Base-by-base conservation (phyloP, 2,888 invertebrate genomes). In the Ernsta delagoae region DNA sequence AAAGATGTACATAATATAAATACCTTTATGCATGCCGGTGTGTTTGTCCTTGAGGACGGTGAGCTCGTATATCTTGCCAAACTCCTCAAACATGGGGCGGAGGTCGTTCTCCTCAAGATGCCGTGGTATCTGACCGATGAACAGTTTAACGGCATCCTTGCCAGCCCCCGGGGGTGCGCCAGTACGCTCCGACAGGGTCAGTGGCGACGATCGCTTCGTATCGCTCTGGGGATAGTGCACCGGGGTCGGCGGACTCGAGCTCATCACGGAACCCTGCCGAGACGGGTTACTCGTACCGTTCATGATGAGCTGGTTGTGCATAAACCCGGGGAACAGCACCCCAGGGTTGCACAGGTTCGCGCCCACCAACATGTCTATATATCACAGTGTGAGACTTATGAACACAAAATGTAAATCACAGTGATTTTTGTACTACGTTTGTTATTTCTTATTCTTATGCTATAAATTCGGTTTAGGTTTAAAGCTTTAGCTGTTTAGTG, bases 11-110 rank as follows among this genome's bases (percentile, higher is more conserved):
- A 24, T 24, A 24, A 5, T 56, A n/a, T 5, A 45, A 94, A 87
- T 84, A 97, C 98, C 98, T 96, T 98, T 98, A 90, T 98, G 98
- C 96, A 98, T 97, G 75, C 98, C 98, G 70, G 98, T 98, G 94
- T 97, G 97, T 86, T 98, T 97, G 89, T 98, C 98, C 94, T 98
- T 98, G 78, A 98, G 96, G 71, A 98, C 97, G 73, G 98, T 98
- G 83, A 98, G 96, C 94, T 98, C 98, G 90, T 98, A 98, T 84
- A 98, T 98, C 88, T 97, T 97, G 68, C 98, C 98, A 81, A 97
- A 98, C 88, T 97, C 96, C 88, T 98, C 98, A 87, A 98, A 98
- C 95, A 98, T 96, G 45, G 98, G 98, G 64, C 98, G 94, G 39
- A 98, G 94, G 81, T 98, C 97, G 70, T 96, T 96, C 84, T 98